A percentile compares a stretch with the other conserved stretches of the same genome.
Evolutionary conservation across 2,797 vertebrate genomes (phyloP).

Genomic region (Philypnodon macrostomus): DNA sequence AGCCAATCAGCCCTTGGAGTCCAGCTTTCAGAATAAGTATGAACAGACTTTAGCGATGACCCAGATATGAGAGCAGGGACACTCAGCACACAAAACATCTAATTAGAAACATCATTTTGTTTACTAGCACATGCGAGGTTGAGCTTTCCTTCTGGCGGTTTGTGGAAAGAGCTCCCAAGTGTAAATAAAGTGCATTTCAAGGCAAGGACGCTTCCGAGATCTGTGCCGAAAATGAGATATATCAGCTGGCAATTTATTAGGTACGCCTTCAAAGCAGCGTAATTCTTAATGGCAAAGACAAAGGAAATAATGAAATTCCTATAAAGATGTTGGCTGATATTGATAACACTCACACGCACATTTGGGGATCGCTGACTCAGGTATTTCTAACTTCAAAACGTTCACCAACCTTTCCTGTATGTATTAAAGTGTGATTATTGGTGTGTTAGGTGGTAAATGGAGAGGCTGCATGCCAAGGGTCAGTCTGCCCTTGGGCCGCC

Average conservation of each 20-base stretch:
- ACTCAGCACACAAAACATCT: conserved; percentile 15
- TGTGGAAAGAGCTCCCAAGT: neutral
- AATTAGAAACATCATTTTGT: conserved; percentile 24
- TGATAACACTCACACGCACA: too few relatives aligned
- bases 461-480: too few relatives aligned
- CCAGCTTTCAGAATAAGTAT: conserved; percentile 26
- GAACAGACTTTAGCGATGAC: conserved; percentile 31
- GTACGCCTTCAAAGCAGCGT: too few relatives aligned
- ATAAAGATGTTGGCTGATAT: too few relatives aligned
- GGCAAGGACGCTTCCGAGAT: conserved; percentile 16
- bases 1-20: conserved; percentile 7
- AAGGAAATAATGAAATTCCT: too few relatives aligned
- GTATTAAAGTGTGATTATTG: too few relatives aligned
- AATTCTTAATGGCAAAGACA: too few relatives aligned
- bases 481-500: too few relatives aligned
- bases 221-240: conserved; percentile 1
- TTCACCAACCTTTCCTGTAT: too few relatives aligned
- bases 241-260: neutral
- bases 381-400: too few relatives aligned
- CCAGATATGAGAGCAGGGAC: conserved; percentile 14
- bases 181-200: conserved; percentile 5
- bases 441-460: too few relatives aligned
- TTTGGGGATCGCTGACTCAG: too few relatives aligned
- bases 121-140: conserved; percentile 19
- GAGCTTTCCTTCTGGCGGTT: conserved; percentile 1